phyloP scores from a whole-genome alignment of 2,797 vertebrate species.

The Nothura maculosa region DNA sequence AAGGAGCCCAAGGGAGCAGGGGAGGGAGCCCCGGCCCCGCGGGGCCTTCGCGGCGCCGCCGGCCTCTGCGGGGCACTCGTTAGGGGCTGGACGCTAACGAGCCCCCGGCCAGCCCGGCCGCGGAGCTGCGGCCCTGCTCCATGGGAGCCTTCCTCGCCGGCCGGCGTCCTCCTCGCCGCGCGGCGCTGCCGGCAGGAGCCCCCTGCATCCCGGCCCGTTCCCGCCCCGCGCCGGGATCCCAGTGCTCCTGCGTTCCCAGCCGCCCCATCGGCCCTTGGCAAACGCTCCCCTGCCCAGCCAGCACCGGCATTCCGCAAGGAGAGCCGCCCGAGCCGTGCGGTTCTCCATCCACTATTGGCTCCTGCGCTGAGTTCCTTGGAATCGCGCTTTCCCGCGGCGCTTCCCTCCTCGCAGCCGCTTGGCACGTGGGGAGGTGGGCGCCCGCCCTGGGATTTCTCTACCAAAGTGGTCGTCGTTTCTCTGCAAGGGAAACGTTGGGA shows the following conservation, averaged over 20 bases:
- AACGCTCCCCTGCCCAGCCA: neutral
- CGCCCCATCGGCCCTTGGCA: neutral
- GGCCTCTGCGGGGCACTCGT: neutral
- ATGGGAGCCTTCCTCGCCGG: too few relatives aligned
- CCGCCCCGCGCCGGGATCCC: too few relatives aligned
- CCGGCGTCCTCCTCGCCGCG: too few relatives aligned
- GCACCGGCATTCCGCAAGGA: neutral
- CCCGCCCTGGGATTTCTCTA: too few relatives aligned
- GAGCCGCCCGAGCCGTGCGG: neutral
- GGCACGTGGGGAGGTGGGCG: too few relatives aligned
- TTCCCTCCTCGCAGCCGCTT: accelerated
- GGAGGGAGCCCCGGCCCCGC: neutral
- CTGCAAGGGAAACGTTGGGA: too few relatives aligned
- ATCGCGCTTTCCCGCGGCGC: neutral
- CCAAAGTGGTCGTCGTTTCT: too few relatives aligned
- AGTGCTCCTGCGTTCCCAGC: neutral
- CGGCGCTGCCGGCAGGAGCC: too few relatives aligned
- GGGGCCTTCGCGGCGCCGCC: neutral
- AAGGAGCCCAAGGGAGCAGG: neutral
- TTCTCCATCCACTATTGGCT: too few relatives aligned
- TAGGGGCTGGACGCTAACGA: neutral
- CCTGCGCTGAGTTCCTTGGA: neutral
- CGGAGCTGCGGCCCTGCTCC: neutral
- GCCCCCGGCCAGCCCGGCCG: neutral
- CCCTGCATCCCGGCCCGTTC: too few relatives aligned